Percentiles rank a stretch among this genome's conserved stretches.
These are phyloP conservation scores for Eretmocerus hayati DNA, from an alignment of 2,888 invertebrate species.

Conservation along the genomic window DNA sequence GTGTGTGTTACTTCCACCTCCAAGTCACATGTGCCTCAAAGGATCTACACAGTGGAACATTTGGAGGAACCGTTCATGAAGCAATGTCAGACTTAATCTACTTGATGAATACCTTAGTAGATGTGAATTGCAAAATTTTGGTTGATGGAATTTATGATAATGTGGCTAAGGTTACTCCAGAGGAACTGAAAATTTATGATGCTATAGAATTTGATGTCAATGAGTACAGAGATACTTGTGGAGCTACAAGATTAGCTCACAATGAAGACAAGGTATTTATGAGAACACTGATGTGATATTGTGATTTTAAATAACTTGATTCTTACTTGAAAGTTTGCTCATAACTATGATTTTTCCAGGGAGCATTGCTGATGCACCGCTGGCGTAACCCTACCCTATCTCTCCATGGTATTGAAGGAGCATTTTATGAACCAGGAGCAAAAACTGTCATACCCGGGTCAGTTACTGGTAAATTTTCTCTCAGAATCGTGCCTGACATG, in stretches of 20 bases:
- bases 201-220: constrained; percentile 80
- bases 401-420: constrained; percentile 92
- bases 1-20: constrained; percentile 83
- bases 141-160: constrained; percentile 77
- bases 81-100: constrained; percentile 88
- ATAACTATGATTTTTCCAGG: constrained; percentile 33
- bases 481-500: constrained; percentile 94
- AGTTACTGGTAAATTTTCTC: constrained; percentile 94
- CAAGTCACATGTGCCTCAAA: constrained; percentile 83
- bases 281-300: not conserved
- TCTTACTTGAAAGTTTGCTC: not conserved
- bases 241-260: constrained; percentile 62
- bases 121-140: constrained; percentile 79
- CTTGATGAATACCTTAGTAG: constrained; percentile 75
- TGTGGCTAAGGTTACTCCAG: constrained; percentile 66
- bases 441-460: constrained; percentile 94
- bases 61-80: constrained; percentile 87
- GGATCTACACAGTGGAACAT: constrained; percentile 94
- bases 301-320: too few species aligned
- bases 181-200: constrained; percentile 67
- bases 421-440: constrained; percentile 85
- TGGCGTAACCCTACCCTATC: constrained; percentile 94
- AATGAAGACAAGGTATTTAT: constrained; percentile 61
- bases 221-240: constrained; percentile 69
- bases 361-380: constrained; percentile 81